Evolutionary conservation across 2,113 vertebrate species (phyloP), one percentile per base, ranked within the genome.

Genomic region (Panurus biarmicus): DNA sequence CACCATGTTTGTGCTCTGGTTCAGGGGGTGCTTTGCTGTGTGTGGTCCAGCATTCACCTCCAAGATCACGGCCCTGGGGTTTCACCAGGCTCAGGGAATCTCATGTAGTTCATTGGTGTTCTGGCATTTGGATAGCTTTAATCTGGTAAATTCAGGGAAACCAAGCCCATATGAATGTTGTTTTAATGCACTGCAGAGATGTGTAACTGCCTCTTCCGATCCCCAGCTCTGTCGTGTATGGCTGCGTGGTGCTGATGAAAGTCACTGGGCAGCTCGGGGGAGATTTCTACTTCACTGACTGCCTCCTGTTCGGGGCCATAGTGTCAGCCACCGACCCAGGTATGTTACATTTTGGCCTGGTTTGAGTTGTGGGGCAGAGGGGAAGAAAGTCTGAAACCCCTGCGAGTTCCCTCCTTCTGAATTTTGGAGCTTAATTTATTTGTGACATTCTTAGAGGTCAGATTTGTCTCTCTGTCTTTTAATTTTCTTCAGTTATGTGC

Each of bases 241-340:
- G 99, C 94, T 99, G 98, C 7, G 99, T 99, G 82, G 98, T 62
- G 3, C 97, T 99, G 88, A 99, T 99, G 98, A 99, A 99, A 94
- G 97, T 98, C 56, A 98, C 98, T 11, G 98, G 98, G 25, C 98
- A 99, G 86, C 97, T 99, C 6, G 92, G 70, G 1, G 98, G 98
- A 50, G 99, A 99, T 92, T 99, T 99, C 96, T 99, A 98, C 97
- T 99, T 99, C 96, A 99, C 99, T 0, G 99, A 99, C 94, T 99
- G 99, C 88, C 98, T 99, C 47, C 98, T 99, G 13, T 99, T 99
- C 2, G 99, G 99, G 56, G 99, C 99, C 95, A 99, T 99, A 0
- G 97, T 99, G n/a, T 99, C 99, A 1, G 99, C 99, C 82, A 99
- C 99, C 5, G 99, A 99, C 92, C 99, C 99, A 93, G 99, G 99